Conservation (phyloP, 2,888 invertebrate genomes). For the Synergus japonicus region DNA sequence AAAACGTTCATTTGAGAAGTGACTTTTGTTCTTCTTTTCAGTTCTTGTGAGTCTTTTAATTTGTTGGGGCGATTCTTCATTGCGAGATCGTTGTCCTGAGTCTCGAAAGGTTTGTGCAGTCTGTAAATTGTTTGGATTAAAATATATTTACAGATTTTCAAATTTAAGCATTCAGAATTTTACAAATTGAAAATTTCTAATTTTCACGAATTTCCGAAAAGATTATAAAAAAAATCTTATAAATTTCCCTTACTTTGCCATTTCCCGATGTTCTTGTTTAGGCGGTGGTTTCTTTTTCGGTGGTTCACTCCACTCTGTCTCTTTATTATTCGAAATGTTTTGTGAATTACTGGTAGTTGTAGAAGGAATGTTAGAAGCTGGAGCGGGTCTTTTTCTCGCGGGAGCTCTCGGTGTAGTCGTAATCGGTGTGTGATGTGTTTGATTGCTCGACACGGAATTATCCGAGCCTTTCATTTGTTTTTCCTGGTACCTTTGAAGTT, state of each 20-base stretch:
- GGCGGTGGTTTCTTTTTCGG: constrained; percentile 69
- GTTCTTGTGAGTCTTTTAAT: constrained; percentile 77
- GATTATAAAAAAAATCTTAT: too few species aligned
- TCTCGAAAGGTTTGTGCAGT: constrained; percentile 65
- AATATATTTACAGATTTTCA: background rate
- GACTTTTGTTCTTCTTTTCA: constrained; percentile 79
- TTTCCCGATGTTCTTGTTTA: constrained; percentile 68
- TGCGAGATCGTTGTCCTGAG: constrained; percentile 67
- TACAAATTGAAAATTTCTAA: too few species aligned
- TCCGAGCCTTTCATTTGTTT: constrained; percentile 83
- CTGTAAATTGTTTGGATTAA: constrained; percentile 51
- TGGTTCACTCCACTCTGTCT: constrained; percentile 66
- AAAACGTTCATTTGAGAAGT: constrained; percentile 84
- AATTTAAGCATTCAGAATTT: too few species aligned
- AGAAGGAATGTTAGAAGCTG: constrained; percentile 53
- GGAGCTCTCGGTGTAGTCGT: constrained; percentile 78
- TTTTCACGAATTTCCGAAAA: background rate
- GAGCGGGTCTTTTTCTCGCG: constrained; percentile 79
- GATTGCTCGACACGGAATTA: constrained; percentile 69
- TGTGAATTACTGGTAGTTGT: constrained; percentile 46
- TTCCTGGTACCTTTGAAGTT: constrained; percentile 91
- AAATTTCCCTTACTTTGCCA: constrained; percentile 62
- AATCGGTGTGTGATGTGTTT: constrained; percentile 65
- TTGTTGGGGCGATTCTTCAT: constrained; percentile 72
- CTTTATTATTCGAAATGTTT: constrained; percentile 60